Conservation (phyloP, 2,888 invertebrate genomes). For the Eupeodes latifasciatus region DNA sequence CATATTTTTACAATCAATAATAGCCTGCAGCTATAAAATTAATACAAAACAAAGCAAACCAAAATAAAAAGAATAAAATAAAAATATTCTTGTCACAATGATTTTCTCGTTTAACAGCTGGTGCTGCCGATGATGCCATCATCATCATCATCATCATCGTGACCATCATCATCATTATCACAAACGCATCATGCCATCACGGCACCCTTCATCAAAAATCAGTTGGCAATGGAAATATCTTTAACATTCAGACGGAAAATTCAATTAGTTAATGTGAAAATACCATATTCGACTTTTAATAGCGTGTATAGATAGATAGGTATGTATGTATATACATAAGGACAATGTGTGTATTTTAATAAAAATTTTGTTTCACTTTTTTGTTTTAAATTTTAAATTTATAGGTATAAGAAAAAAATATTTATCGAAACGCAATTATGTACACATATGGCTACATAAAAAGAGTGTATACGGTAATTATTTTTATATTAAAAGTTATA, state of each 20-base stretch:
- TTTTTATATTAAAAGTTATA: constrained; percentile 57
- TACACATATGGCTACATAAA: too few species aligned
- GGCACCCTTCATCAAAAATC: constrained; percentile 70
- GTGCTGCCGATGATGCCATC: constrained; percentile 47
- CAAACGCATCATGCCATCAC: constrained; percentile 21
- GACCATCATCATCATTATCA: constrained; percentile 50
- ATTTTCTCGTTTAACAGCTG: constrained; percentile 70
- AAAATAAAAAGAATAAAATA: constrained; percentile 1
- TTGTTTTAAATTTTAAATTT: constrained; percentile 16
- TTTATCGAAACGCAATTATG: background rate
- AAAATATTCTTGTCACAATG: constrained; percentile 58
- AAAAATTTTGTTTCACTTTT: background rate
- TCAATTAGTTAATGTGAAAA: constrained; percentile 69
- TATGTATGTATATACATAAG: too few species aligned
- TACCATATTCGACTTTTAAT: constrained; percentile 5
- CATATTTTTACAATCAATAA: constrained; percentile 28
- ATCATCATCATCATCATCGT: constrained; percentile 56
- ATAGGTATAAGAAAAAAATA: background rate
- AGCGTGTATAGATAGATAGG: too few species aligned
- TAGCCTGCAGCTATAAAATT: constrained; percentile 34
- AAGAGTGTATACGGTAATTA: constrained; percentile 40
- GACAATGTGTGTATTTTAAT: constrained; percentile 5
- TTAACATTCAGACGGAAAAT: constrained; percentile 67
- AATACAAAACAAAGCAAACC: constrained; percentile 2
- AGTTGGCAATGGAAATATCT: constrained; percentile 71